phyloP scores from a whole-genome alignment of 2,797 vertebrate genomes.

The Cichlasoma orientale region DNA sequence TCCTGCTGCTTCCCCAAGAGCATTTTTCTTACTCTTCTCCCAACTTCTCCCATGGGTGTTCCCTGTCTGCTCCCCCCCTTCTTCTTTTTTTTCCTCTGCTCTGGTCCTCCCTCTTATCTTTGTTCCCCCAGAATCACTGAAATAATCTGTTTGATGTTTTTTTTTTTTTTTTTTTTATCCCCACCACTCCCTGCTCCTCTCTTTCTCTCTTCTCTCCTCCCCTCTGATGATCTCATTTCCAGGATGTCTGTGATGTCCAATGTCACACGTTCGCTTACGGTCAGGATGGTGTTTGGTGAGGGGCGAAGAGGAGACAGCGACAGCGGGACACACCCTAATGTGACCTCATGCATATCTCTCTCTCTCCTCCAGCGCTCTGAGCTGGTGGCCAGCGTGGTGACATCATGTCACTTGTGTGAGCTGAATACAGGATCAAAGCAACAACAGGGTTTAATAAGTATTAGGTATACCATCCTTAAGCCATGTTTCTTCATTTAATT shows the following conservation, averaged over 20 bases:
- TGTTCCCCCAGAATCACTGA: slow-evolving; percentile 32
- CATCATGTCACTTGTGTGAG: slow-evolving; percentile 61
- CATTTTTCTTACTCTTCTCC: background rate
- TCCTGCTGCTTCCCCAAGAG: slow-evolving; percentile 1
- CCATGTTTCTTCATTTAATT: background rate
- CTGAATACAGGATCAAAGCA: slow-evolving; percentile 52
- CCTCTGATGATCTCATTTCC: slow-evolving; percentile 68
- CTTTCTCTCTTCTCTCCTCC: background rate
- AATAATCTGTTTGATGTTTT: slow-evolving; percentile 57
- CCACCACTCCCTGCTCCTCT: background rate
- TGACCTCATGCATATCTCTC: slow-evolving; percentile 38
- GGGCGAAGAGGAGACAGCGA: slow-evolving; percentile 6
- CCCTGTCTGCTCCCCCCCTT: background rate
- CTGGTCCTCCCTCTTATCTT: slow-evolving; percentile 44
- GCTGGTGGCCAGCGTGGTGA: slow-evolving; percentile 38
- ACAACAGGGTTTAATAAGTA: background rate
- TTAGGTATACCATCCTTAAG: background rate
- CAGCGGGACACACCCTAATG: slow-evolving; percentile 63
- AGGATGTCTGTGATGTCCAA: slow-evolving; percentile 53
- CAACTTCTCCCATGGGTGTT: slow-evolving; percentile 36
- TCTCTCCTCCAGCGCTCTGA: background rate
- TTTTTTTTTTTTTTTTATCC: slow-evolving; percentile 16
- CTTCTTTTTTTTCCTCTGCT: background rate
- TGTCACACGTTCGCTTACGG: slow-evolving; percentile 53
- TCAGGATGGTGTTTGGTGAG: slow-evolving; percentile 9